Base-by-base conservation (phyloP, 2,888 invertebrate genomes). In the Andrena fulva region DNA sequence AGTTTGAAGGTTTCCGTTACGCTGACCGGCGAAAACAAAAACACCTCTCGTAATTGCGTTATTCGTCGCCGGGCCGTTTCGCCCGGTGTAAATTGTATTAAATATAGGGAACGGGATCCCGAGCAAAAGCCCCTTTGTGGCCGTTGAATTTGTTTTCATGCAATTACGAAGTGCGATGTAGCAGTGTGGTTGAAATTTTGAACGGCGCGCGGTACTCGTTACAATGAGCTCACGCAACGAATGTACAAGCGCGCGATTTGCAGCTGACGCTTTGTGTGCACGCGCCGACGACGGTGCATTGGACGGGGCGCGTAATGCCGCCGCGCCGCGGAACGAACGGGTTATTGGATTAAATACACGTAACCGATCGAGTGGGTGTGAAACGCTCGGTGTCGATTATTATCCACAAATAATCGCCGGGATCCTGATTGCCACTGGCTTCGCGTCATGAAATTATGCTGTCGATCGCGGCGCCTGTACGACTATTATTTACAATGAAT, bases 271-370 rank as follows among this genome's bases (percentile, higher is more conserved):
- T 66, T 74, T 60, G 54, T 66, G 64, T 27, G 64, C 59, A 66
- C n/a, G 56, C 56, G 56, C 10, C 24, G 24, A 27, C 56, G 27
- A 24, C 10, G 24, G 56, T 59, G 7, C 24, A 35, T n/a, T 24
- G 20, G 50, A 31, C 29, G 73, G 67, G 24, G 16, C 62, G 77
- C 60, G 66, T 52, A 66, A 27, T 24, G 48, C 52, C 16, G 68
- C 10, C 33, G 6, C 12, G 10, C n/a, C 8, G 68, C 12, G 29
- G 4, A 29, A 29, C 42, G 31, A 64, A 56, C 64, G 63, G 64
- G 42, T 73, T 70, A 80, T 80, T 74, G 69, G 80, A 81, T 81
- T 79, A 80, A 81, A 74, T 70, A 70, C 74, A 62, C 74, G 64
- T 74, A 64, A 35, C 42, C 52, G 74, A 77, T 80, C 77, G 69